These are phyloP conservation scores for Procambarus clarkii DNA, from an alignment of 1,140 invertebrate genomes.

Conservation along the genomic window DNA sequence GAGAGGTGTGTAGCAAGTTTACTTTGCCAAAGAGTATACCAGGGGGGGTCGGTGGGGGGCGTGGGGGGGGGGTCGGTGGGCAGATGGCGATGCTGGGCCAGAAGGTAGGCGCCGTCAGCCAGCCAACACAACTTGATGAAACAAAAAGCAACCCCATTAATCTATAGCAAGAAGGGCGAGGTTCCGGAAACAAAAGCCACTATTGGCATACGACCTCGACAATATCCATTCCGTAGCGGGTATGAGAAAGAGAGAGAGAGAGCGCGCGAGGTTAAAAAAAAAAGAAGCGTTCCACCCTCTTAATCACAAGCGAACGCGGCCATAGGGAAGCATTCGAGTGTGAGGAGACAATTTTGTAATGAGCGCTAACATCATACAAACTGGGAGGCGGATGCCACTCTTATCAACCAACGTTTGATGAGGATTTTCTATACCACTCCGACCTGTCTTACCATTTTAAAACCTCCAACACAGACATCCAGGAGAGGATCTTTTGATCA, in stretches of 20 bases:
- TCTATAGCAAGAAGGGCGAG: constrained; percentile 56
- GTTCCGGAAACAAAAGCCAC: constrained; percentile 46
- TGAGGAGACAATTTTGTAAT: constrained; percentile 65
- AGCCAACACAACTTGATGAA: constrained; percentile 20
- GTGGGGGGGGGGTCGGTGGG: too few relatives aligned
- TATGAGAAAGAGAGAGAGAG: constrained; percentile 21
- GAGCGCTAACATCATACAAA: constrained; percentile 58
- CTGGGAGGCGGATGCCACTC: background rate
- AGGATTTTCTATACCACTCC: constrained; percentile 23
- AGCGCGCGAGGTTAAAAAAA: too few relatives aligned
- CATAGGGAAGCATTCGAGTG: constrained; percentile 57
- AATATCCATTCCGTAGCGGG: constrained; percentile 63
- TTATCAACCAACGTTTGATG: constrained; percentile 30
- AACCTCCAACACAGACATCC: background rate
- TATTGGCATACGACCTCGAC: constrained; percentile 60
- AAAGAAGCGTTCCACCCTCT: constrained; percentile 55
- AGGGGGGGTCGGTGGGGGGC: too few relatives aligned
- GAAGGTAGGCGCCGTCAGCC: background rate
- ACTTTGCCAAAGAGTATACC: too few relatives aligned
- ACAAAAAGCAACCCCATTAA: constrained; percentile 58
- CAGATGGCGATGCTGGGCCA: constrained; percentile 19
- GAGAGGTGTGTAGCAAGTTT: too few relatives aligned
- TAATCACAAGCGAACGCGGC: constrained; percentile 63
- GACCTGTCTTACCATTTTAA: constrained; percentile 23
- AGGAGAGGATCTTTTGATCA: background rate